Evolutionary conservation across 2,113 vertebrate species (phyloP).

Genomic region (Pycnonotus jocosus): DNA sequence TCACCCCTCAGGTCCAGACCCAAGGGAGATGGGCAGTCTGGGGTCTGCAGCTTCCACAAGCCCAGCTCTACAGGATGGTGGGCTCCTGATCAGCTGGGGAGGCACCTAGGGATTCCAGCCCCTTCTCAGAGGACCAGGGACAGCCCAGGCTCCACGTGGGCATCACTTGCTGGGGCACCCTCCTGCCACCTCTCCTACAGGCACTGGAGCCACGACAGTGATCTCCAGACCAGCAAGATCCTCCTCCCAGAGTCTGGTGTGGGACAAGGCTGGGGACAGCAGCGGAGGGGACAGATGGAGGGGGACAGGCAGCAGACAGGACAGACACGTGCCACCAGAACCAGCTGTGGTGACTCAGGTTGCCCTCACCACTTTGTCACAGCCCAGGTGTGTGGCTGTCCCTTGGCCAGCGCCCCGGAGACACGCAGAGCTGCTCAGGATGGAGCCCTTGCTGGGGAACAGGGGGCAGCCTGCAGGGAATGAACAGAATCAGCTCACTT

Average conservation of each 20-base stretch:
- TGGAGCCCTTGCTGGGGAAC: not conserved
- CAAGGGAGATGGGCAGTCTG: not conserved
- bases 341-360: not conserved
- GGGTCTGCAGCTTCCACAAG: not conserved
- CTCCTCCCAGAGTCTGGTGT: rapidly evolving
- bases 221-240: not conserved
- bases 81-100: not conserved
- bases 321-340: not conserved
- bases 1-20: not conserved
- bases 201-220: rapidly evolving
- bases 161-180: not conserved
- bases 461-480: rapidly evolving
- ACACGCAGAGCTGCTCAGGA: rapidly evolving
- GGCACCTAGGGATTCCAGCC: not conserved
- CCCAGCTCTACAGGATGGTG: rapidly evolving
- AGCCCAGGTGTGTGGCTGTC: not conserved
- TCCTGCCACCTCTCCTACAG: rapidly evolving
- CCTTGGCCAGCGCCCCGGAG: rapidly evolving
- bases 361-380: not conserved
- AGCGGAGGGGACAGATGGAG: not conserved
- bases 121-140: not conserved
- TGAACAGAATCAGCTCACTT: rapidly evolving
- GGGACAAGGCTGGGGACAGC: not conserved
- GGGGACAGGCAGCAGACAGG: not conserved
- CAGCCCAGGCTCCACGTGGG: rapidly evolving